A percentile compares a stretch with the other conserved stretches of the same genome.
Conservation (phyloP, 2,888 invertebrate genomes). For the Yponomeuta cagnagella region DNA sequence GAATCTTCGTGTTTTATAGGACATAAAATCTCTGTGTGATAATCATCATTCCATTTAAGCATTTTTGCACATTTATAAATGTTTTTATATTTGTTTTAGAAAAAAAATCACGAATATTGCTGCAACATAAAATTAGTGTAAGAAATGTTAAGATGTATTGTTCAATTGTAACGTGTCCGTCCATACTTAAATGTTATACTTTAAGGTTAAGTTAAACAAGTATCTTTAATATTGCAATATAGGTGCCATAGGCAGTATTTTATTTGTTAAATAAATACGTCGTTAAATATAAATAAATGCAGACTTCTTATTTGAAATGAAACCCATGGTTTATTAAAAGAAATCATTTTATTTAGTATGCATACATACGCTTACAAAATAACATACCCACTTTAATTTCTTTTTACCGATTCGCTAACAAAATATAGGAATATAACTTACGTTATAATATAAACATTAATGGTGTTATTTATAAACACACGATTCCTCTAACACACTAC, state of each 20-base stretch:
- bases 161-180: constrained; percentile 2
- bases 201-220: not conserved
- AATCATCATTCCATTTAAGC: not conserved
- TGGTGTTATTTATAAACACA: too few species aligned
- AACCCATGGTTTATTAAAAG: constrained; percentile 17
- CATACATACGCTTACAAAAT: constrained; percentile 53
- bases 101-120: too few species aligned
- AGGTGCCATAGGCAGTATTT: constrained; percentile 2
- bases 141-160: not conserved
- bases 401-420: constrained; percentile 42
- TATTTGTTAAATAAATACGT: not conserved
- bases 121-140: too few species aligned
- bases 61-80: not conserved
- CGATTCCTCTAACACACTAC: too few species aligned
- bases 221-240: not conserved
- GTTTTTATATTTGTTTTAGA: too few species aligned
- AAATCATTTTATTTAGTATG: constrained; percentile 44
- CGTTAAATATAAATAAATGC: not conserved
- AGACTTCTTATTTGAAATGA: not conserved
- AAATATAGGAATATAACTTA: constrained; percentile 70
- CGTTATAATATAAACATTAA: constrained; percentile 26
- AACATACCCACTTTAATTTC: constrained; percentile 32
- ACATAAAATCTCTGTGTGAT: constrained; percentile 1
- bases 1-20: not conserved
- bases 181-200: constrained; percentile 2